These are phyloP conservation scores for Henricia sp. DNA, from an alignment of 53 echinoderm and acorn worm genomes.

Conservation along the genomic window DNA sequence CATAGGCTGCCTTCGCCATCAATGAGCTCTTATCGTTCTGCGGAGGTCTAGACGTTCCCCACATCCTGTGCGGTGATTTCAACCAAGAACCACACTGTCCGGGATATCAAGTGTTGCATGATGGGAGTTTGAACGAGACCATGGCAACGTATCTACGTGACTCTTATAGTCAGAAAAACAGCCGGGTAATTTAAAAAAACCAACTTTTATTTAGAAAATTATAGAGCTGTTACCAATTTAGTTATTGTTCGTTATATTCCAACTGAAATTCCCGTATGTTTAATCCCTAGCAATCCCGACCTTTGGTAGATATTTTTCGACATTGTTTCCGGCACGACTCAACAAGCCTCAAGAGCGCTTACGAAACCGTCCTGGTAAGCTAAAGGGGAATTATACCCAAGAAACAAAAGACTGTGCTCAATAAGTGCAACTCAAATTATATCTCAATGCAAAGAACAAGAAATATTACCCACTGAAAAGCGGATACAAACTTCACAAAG, in stretches of 20 bases:
- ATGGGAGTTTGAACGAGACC: constrained; percentile 58
- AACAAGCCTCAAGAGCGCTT: constrained; percentile 68
- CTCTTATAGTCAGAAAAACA: background rate
- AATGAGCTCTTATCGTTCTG: constrained; percentile 59
- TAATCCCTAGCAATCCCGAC: background rate
- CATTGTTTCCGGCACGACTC: constrained; percentile 53
- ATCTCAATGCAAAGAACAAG: no score
- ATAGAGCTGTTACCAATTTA: background rate
- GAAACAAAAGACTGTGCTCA: no score
- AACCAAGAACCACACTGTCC: constrained; percentile 84
- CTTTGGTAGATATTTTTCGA: constrained; percentile 59
- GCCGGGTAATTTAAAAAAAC: background rate
- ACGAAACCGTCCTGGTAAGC: constrained; percentile 71
- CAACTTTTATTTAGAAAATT: background rate
- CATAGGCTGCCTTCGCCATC: constrained; percentile 66
- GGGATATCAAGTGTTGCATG: constrained; percentile 80
- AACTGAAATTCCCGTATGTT: no score
- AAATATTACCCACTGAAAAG: no score
- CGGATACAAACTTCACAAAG: no score
- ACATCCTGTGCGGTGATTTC: constrained; percentile 87
- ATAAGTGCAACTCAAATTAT: no score
- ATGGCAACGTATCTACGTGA: constrained; percentile 37
- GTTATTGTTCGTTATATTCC: background rate
- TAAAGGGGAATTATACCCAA: no score
- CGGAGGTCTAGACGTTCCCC: constrained; percentile 50